Evolutionary conservation across 2,113 vertebrate species (phyloP).

Genomic region (Suricata suricatta): DNA sequence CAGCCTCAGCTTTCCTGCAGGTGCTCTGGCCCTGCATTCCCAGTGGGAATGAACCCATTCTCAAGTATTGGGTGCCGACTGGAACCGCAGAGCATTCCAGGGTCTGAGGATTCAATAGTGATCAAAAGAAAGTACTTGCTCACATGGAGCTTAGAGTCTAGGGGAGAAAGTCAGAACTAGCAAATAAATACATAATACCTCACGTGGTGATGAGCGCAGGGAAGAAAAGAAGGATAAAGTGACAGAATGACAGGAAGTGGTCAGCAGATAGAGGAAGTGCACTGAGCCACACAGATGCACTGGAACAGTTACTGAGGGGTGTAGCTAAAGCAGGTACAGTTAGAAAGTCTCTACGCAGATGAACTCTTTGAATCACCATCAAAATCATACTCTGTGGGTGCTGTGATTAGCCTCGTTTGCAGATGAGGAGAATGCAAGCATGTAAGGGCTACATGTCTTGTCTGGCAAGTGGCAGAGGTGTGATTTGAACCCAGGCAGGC

Average conservation of each 20-base stretch:
- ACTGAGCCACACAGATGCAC: background rate
- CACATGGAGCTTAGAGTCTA: background rate
- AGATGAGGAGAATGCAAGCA: background rate
- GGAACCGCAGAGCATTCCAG: background rate
- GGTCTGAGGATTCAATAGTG: background rate
- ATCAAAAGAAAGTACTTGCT: background rate
- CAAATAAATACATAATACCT: background rate
- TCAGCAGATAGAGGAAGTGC: too few species aligned
- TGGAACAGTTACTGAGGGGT: background rate
- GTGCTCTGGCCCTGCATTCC: background rate
- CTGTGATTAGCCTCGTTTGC: background rate
- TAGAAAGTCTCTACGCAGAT: background rate
- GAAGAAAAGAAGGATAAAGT: background rate
- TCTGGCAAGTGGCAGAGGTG: background rate
- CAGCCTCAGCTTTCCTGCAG: background rate
- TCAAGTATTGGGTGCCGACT: background rate
- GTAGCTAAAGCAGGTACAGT: background rate
- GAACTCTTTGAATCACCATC: background rate
- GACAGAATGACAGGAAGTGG: background rate
- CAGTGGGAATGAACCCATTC: background rate
- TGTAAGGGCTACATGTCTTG: background rate
- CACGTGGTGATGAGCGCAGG: too few species aligned
- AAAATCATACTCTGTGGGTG: background rate
- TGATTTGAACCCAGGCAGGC: too few species aligned
- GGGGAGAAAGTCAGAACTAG: background rate